Base-by-base conservation (phyloP, 92 coral and sea anemone genomes). In the Parazoanthus swiftii region DNA sequence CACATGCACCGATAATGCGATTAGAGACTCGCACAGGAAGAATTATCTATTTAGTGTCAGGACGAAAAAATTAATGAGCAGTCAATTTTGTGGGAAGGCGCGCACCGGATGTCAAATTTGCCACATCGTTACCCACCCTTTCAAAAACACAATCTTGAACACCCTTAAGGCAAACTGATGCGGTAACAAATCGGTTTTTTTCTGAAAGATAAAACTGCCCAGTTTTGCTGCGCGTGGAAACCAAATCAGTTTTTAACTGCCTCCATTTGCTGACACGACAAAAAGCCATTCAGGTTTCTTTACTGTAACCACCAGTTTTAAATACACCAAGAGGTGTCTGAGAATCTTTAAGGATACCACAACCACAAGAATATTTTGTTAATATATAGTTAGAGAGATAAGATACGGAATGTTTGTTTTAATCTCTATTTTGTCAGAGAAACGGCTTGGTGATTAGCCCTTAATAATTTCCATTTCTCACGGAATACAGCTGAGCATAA, bases 21-120 rank as follows among this genome's bases (percentile, higher is more conserved):
- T 84, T 84, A 84, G 39, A 73, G 33, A 71, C 44, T 46, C 87
- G 6, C 79, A 84, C 87, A 84, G 87, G 87, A 84, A 84, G 87
- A 66, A 84, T 84, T 84, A 84, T 70, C 79, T 84, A 84, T 84
- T 84, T 84, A 84, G 79, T 84, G 87, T 84, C 87, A 84, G 78
- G 29, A 48, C 87, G 42, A 21, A 84, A 29, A 84, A 84, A 84
- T 84, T 84, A 84, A 84, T 74, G 87, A 84, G 59, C 79, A 84
- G 87, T 71, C 65, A 83, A 25, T 71, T 70, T 84, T 44, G 42
- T 54, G 42, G 50, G 50, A 4, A 21, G 44, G 46, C 33, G 42
- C 38, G 3, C 43, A 72, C 87, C 79, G 87, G 87, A 84, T 84
- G 87, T 71, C 66, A 74, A 44, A 71, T 76, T 76, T 76, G 80